Percentiles rank a stretch among this genome's conserved stretches.
Conservation (phyloP, 2,888 invertebrate species). For the Itoplectis maculator region DNA sequence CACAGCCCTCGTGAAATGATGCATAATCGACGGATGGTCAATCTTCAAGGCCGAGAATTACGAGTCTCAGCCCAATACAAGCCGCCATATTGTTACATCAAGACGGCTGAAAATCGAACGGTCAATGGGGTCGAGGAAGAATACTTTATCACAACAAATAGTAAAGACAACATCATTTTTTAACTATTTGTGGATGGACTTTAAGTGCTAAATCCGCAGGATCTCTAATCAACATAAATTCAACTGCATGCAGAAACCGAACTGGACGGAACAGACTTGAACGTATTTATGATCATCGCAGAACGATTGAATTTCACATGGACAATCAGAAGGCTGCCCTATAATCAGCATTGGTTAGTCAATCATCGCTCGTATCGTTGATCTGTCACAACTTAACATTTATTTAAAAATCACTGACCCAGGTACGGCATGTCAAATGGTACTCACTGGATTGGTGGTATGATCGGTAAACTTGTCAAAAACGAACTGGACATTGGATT, state of each 20-base stretch:
- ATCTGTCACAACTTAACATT: too few relatives aligned
- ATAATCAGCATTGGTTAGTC: slow-evolving; percentile 71
- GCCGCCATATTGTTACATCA: slow-evolving; percentile 77
- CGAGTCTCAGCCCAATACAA: slow-evolving; percentile 73
- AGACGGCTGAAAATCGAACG: slow-evolving; percentile 70
- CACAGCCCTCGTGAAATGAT: not conserved
- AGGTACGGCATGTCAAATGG: slow-evolving; percentile 77
- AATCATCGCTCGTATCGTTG: not conserved
- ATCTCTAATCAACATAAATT: not conserved
- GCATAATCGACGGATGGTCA: slow-evolving; percentile 59
- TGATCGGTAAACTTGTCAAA: slow-evolving; percentile 73
- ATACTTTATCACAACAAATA: slow-evolving; percentile 71
- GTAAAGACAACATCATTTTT: slow-evolving; percentile 66
- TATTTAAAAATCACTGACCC: not conserved
- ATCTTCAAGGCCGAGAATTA: slow-evolving; percentile 76
- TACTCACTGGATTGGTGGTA: slow-evolving; percentile 76
- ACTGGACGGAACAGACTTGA: slow-evolving; percentile 72
- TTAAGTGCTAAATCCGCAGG: too few relatives aligned
- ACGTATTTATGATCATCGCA: slow-evolving; percentile 6
- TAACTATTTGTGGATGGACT: not conserved
- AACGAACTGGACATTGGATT: slow-evolving; percentile 80
- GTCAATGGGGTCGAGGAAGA: slow-evolving; percentile 73
- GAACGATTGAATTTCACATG: slow-evolving; percentile 79
- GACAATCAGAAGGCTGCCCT: slow-evolving; percentile 72
- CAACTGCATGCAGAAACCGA: slow-evolving; percentile 70